A percentile compares a stretch with the other conserved stretches of the same genome.
phyloP scores from a whole-genome alignment of 2,113 vertebrate genomes.

The Phalacrocorax carbo region DNA sequence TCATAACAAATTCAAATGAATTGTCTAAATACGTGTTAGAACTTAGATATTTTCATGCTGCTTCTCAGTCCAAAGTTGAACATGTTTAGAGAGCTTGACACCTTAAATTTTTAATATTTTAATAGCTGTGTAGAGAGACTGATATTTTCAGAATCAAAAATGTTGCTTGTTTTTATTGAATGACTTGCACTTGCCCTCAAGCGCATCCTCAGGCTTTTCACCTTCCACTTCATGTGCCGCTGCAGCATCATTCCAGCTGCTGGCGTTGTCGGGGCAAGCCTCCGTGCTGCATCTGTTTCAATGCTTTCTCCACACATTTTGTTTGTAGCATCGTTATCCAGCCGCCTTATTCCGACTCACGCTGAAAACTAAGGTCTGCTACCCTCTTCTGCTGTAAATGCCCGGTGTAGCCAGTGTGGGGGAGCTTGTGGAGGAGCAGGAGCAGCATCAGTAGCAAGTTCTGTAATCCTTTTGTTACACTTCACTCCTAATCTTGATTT shows the following conservation, averaged over 20 bases:
- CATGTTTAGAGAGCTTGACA: neutral
- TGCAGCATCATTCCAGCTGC: neutral
- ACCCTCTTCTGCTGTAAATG: neutral
- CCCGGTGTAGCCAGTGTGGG: neutral
- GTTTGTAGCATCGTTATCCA: neutral
- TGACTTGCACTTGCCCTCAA: fast-evolving
- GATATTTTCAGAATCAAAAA: neutral
- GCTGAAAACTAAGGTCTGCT: neutral
- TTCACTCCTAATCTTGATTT: neutral
- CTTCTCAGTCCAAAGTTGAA: neutral
- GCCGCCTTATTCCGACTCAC: neutral
- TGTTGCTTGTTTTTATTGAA: neutral
- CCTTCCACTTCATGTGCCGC: neutral
- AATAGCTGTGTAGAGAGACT: neutral
- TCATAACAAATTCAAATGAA: neutral
- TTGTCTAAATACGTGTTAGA: fast-evolving
- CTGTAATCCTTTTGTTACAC: neutral
- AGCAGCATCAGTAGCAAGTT: neutral
- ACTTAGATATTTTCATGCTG: neutral
- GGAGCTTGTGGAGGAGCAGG: neutral
- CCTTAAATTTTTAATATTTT: neutral
- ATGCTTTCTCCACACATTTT: neutral
- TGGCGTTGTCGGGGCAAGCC: neutral
- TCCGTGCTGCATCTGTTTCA: neutral
- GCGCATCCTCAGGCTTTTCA: neutral